Conservation (phyloP, 2,888 invertebrate species). For the Perdita meconis region DNA sequence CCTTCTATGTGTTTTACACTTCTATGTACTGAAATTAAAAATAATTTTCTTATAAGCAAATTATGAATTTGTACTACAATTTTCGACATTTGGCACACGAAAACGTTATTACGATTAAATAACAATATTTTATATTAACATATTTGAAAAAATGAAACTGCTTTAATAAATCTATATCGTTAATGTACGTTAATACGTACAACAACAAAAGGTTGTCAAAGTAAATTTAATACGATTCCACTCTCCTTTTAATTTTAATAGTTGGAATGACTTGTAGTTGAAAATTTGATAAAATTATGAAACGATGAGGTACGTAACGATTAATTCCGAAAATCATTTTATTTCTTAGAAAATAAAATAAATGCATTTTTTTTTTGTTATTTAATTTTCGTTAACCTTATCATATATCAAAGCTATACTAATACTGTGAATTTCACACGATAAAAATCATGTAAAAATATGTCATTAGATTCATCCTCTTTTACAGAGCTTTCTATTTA, state of each 20-base stretch:
- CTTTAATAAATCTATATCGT: conserved; percentile 19
- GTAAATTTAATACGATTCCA: conserved; percentile 19
- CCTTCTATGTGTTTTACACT: not conserved
- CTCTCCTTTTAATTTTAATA: conserved; percentile 8
- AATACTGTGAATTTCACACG: conserved; percentile 47
- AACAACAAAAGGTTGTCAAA: conserved; percentile 23
- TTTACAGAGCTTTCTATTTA: conserved; percentile 19
- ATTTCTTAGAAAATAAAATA: conserved; percentile 29
- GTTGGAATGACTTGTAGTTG: conserved; percentile 42
- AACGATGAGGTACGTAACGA: conserved; percentile 13
- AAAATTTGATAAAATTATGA: conserved; percentile 21
- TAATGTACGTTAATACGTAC: conserved; percentile 17
- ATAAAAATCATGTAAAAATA: conserved; percentile 49
- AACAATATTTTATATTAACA: conserved; percentile 13
- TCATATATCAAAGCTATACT: conserved; percentile 45
- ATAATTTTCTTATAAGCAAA: conserved; percentile 18
- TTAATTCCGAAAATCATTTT: conserved; percentile 34
- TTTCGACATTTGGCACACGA: conserved; percentile 47
- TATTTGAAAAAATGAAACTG: conserved; percentile 22
- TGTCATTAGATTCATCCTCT: conserved; percentile 21
- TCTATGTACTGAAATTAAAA: conserved; percentile 18
- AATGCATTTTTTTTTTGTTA: conserved; percentile 35
- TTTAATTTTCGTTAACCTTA: conserved; percentile 11
- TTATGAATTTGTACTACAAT: conserved; percentile 44
- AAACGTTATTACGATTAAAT: conserved; percentile 34